Evolutionary conservation across 2,113 vertebrate genomes (phyloP), one percentile per base, ranked within the genome.

Genomic region (Maccullochella peelii): DNA sequence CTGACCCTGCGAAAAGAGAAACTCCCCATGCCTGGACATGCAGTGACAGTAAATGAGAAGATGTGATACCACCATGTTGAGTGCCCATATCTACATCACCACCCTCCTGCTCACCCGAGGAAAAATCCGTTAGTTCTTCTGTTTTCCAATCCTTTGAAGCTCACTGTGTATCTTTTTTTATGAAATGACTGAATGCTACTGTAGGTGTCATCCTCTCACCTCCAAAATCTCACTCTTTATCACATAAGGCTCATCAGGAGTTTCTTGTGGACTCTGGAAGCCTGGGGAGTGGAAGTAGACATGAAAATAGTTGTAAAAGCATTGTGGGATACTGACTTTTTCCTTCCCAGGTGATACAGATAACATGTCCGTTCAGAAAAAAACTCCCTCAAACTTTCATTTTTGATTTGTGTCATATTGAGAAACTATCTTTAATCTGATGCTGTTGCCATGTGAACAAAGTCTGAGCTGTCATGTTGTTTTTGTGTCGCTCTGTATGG

Each of bases 251-350:
- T 87, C 75, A 71, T 65, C 40, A 2, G 61, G 70, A 59, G 12
- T 38, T 72, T 71, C 33, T 21, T 27, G n/a, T 21, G 75, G 83
- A 76, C 27, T 49, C 58, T 59, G 62, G 54, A 57, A 36, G 40
- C 68, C 10, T 44, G 16, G 44, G 73, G 67, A 57, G 36, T 54
- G 61, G 73, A 90, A 69, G 42, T 74, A 55, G 90, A 92, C 77
- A 78, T 70, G 73, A 54, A 52, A 49, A 27, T 21, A 38, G 58
- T 57, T 57, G 69, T 65, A 72, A 87, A 71, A 71, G 65, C 14
- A 11, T 15, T 57, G 42, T n/a, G 27, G 47, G 58, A 71, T 25
- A 8, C 23, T 23, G 30, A 55, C 18, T 25, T 16, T 52, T 63
- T 25, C 54, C 68, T n/a, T 77, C 15, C 1, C 5, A 6, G 12